Percentiles rank a stretch among this genome's conserved stretches.
Conservation (phyloP, 2,113 vertebrate species). For the Spilogale gracilis region DNA sequence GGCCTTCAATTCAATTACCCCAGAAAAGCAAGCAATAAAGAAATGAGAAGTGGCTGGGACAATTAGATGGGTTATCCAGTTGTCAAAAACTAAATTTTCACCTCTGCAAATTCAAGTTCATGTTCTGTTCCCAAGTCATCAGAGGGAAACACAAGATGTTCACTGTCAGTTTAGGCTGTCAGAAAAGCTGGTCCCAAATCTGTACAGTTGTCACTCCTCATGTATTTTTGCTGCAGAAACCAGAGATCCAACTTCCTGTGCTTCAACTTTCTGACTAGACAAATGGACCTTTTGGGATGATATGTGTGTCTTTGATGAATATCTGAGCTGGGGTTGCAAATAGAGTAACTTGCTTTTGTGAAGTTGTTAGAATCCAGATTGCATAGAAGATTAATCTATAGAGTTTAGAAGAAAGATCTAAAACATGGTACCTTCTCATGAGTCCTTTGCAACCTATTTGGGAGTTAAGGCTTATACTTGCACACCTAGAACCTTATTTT, state of each 20-base stretch:
- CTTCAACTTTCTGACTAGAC: not conserved
- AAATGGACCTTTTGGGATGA: not conserved
- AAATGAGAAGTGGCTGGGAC: not conserved
- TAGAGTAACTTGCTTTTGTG: not conserved
- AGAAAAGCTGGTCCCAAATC: not conserved
- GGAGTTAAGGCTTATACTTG: not conserved
- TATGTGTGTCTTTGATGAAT: not conserved
- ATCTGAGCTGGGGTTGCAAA: not conserved
- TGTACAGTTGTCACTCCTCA: not conserved
- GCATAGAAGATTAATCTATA: not conserved
- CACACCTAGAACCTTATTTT: not conserved
- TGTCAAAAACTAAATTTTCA: slow-evolving; percentile 55
- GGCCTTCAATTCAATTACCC: slow-evolving; percentile 50
- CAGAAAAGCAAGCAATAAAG: not conserved
- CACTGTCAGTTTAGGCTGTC: slow-evolving; percentile 41
- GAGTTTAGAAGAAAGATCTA: not conserved
- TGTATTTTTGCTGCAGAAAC: not conserved
- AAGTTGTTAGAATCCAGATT: not conserved
- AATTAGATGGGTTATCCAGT: not conserved
- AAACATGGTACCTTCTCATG: not conserved
- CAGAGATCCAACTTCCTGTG: not conserved
- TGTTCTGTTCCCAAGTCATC: slow-evolving; percentile 50
- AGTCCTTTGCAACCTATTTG: not conserved
- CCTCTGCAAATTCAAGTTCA: not conserved
- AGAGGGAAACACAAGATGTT: slow-evolving; percentile 24